phyloP scores from a whole-genome alignment of 2,113 vertebrate species.

The Panthera uncia region DNA sequence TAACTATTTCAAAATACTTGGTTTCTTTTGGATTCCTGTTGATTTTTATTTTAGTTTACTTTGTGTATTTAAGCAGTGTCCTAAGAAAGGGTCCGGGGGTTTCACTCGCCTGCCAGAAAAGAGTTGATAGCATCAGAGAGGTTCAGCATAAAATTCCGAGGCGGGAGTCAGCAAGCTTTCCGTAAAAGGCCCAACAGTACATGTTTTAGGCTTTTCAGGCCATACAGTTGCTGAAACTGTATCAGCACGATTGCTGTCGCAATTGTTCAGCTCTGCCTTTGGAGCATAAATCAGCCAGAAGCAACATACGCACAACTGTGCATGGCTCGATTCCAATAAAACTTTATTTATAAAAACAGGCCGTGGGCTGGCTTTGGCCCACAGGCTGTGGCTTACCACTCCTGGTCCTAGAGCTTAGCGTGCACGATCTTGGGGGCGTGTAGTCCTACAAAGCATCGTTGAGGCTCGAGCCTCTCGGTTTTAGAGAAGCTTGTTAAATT shows the following conservation, averaged over 20 bases:
- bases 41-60: neutral
- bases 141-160: neutral
- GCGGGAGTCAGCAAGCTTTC: neutral
- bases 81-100: neutral
- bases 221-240: accelerated
- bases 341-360: neutral
- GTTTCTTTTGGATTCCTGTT: neutral
- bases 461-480: neutral
- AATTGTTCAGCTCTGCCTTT: accelerated
- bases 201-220: neutral
- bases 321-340: neutral
- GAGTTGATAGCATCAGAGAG: neutral
- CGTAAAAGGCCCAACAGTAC: neutral
- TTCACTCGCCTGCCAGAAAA: neutral
- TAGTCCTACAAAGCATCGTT: neutral
- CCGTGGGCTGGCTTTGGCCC: neutral
- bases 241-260: neutral
- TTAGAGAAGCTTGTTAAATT: neutral
- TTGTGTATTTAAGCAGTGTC: neutral
- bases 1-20: neutral
- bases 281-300: neutral
- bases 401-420: neutral
- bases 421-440: neutral
- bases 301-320: neutral
- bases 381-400: neutral